Evolutionary conservation across 2,797 vertebrate species (phyloP), one percentile per base, ranked within the genome.

Genomic region (Lutjanus argentimaculatus): DNA sequence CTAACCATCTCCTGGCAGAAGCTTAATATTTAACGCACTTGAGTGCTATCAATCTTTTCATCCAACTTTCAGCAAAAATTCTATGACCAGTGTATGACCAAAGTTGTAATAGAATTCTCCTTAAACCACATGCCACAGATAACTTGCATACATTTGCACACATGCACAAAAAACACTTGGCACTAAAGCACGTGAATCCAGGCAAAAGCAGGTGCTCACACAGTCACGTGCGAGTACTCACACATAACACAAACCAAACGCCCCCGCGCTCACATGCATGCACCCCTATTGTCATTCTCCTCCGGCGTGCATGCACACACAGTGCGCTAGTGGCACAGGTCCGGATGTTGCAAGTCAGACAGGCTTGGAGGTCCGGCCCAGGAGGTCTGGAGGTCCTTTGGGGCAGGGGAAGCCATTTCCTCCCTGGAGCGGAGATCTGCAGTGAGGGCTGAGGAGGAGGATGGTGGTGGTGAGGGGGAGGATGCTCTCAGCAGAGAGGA

Each of bases 401-500:
- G 91, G 92, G 83, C 83, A 78, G 71, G 77, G 89, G 88, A 86
- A 86, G 87, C 80, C 88, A 90, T 92, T 93, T 92, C 93, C 92
- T 91, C 88, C 86, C 75, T 55, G 77, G 78, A 82, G 87, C 69
- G 79, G 74, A 81, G 78, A 67, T 49, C 77, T 83, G 88, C 94
- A 92, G 87, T 80, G 87, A 85, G 88, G 69, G 87, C 83, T 64
- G 84, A 80, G 72, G 82, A 84, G 77, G 90, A 77, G n/a, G 77
- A 42, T 62, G 71, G 58, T 75, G 75, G 81, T 92, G 88, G 77
- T 82, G 92, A 87, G 87, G 89, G 85, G 90, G 92, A 88, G 90
- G 92, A 93, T 92, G 92, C 82, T 96, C 96, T 97, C 97, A 97
- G 95, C 95, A 95, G 94, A 85, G 95, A 96, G 96, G 97, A 98